Conservation (phyloP, 2,888 invertebrate species). For the Stratiomys singularior region DNA sequence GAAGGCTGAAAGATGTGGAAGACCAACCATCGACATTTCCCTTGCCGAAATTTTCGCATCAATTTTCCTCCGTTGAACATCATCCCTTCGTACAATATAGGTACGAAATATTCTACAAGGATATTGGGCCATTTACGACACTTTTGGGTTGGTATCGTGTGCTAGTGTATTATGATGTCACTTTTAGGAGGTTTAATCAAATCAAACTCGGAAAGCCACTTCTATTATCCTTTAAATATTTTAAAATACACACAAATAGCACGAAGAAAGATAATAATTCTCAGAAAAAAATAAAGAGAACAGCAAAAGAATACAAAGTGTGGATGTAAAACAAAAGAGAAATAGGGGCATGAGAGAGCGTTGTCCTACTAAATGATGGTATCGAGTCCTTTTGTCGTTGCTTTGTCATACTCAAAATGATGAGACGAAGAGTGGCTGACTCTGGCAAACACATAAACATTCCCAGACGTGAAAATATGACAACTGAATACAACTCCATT, state of each 20-base stretch:
- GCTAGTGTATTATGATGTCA: slow-evolving; percentile 37
- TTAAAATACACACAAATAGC: slow-evolving; percentile 36
- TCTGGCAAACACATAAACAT: no score
- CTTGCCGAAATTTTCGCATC: not conserved
- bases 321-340: not conserved
- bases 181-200: slow-evolving; percentile 46
- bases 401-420: not conserved
- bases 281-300: not conserved
- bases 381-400: slow-evolving; percentile 30
- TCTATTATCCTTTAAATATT: slow-evolving; percentile 47
- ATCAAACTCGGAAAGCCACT: slow-evolving; percentile 46
- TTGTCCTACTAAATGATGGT: slow-evolving; percentile 27
- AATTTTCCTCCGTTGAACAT: not conserved
- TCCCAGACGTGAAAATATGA: slow-evolving; percentile 1
- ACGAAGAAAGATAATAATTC: slow-evolving; percentile 11
- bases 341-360: not conserved
- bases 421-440: no score
- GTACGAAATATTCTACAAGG: not conserved
- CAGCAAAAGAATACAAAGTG: not conserved
- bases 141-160: slow-evolving; percentile 35
- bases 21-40: no score
- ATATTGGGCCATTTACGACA: slow-evolving; percentile 36
- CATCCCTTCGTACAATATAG: not conserved
- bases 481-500: slow-evolving; percentile 1
- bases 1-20: no score